Evolutionary conservation across 2,888 invertebrate genomes (phyloP), one percentile per base, ranked within the genome.

Genomic region (Arrhopalites spinosus): DNA sequence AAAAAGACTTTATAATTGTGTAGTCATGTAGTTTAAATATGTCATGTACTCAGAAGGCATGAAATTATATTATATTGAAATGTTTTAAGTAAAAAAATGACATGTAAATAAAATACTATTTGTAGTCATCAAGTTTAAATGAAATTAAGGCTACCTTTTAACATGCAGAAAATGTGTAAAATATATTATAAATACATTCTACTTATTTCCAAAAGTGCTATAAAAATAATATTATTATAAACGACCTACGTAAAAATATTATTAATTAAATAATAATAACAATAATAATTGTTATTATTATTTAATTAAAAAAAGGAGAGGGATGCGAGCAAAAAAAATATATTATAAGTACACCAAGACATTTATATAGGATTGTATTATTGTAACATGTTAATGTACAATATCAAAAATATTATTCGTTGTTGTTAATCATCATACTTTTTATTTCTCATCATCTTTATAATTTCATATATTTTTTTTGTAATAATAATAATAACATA

Each of bases 341-440:
- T 36, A 7, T 36, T 36, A 11, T 36, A 36, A 3, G 36, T 11
- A 36, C 36, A 36, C 36, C 11, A 36, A 36, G 36, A 36, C 36
- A 36, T 11, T 7, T 11, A 11, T 11, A 36, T 11, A n/a, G n/a
- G n/a, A n/a, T n/a, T n/a, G n/a, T n/a, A 45, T 11, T 11, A 15
- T 45, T 45, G 45, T 50, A 50, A 5, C 15, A n/a, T 50, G n/a
- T 50, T 50, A n/a, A 50, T 50, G 50, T 50, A 50, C 15, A 50
- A 50, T 36, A 36, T 11, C 11, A 36, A 7, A 7, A 59, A 23
- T 23, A 59, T 59, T 11, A 59, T 20, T 50, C 50, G 20, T 53
- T 53, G 13, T 59, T 59, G 59, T 59, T 59, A 59, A 59, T 59
- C 27, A 59, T 59, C 59, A 59, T 27, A 5, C 59, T 59, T 27